These are phyloP conservation scores for Lapara coniferarum DNA, from an alignment of 2,888 invertebrate genomes.

Conservation along the genomic window DNA sequence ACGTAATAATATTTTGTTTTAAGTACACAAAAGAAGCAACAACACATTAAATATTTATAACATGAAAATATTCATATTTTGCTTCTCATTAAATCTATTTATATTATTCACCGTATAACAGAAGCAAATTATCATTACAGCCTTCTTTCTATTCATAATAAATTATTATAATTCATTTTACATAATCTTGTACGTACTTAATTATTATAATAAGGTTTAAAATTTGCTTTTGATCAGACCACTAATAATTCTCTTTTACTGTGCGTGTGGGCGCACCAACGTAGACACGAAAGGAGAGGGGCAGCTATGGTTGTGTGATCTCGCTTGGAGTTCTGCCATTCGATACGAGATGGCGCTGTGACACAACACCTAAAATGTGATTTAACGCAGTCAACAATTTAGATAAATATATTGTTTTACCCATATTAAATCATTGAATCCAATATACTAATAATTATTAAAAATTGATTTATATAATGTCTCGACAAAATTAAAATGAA, in stretches of 20 bases:
- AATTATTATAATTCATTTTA: no score
- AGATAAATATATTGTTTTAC: neutral
- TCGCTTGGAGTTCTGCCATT: slow-evolving; percentile 62
- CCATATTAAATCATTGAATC: neutral
- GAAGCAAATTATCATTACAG: no score
- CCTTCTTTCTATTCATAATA: no score
- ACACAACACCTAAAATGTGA: neutral
- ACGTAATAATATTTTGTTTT: no score
- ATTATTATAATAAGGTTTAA: no score
- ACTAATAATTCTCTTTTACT: slow-evolving; percentile 9
- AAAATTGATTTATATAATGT: slow-evolving; percentile 13
- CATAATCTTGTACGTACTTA: no score
- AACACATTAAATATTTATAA: no score
- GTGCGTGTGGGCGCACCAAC: slow-evolving; percentile 47
- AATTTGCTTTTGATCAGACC: no score
- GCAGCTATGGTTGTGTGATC: slow-evolving; percentile 37
- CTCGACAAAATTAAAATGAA: neutral
- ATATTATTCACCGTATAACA: no score
- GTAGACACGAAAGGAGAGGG: slow-evolving; percentile 39
- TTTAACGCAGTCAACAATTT: neutral
- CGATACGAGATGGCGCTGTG: slow-evolving; percentile 72
- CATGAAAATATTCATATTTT: no score
- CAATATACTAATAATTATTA: neutral
- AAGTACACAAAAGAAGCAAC: no score
- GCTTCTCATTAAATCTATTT: no score